Base-by-base conservation (phyloP, 2,113 vertebrate genomes). In the Sebastes schlegelii region DNA sequence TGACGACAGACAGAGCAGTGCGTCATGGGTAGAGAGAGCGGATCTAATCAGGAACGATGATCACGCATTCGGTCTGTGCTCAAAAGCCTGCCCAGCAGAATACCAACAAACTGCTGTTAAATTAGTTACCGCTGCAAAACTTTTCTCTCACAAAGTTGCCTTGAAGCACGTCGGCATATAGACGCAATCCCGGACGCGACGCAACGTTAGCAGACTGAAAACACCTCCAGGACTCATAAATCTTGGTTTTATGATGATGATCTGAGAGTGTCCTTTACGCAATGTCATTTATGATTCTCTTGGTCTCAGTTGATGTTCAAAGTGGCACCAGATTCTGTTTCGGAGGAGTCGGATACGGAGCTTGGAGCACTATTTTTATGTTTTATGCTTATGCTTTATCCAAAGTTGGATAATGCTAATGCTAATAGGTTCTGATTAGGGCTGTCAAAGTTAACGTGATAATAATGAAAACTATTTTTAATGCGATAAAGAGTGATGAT, bases 51-150 rank as follows among this genome's bases (percentile, higher is more conserved):
- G 70, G 70, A 77, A 79, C 16, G 1, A 68, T 2, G 81, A 86
- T 89, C 80, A 81, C 52, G 68, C 0, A 0, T 77, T 85, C 4
- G 17, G 21, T 42, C 74, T 58, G 5, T 17, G 65, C 46, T 77
- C 63, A 46, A 72, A 57, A 23, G 26, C 60, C 4, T 65, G 49
- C 63, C 40, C 16, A 46, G 14, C 70, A 65, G 80, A 85, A 86
- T 82, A 82, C 62, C 81, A 88, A 88, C 60, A 88, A 79, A 69
- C 71, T 49, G 51, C 40, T 74, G 6, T 73, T 83, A 72, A 87
- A n/a, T 87, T 79, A 86, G 62, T 86, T 83, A 79, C 0, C 63
- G 57, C 46, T 14, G 52, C 54, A 82, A 91, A 89, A 55, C 63
- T 85, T 83, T 64, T 75, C 49, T 72, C 34, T 21, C 1, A 21